phyloP scores from a whole-genome alignment of 2,797 vertebrate species.

The Cephalopachus bancanus region DNA sequence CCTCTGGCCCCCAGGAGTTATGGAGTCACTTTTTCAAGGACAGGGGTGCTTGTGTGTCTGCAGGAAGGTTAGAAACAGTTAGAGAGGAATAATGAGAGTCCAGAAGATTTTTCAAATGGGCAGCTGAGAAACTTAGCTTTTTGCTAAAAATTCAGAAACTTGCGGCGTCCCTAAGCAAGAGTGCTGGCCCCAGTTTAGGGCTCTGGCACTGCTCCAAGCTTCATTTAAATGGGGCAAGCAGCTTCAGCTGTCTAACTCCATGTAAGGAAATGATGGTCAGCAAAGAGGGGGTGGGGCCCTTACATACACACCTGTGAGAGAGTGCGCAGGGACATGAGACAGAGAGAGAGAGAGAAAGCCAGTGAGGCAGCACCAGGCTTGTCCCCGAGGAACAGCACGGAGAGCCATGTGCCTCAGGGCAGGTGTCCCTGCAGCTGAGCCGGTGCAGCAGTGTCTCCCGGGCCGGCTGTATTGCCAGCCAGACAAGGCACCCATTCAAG shows the following conservation, averaged over 20 bases:
- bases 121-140: background rate
- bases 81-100: background rate
- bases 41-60: too few species aligned
- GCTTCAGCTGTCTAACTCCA: background rate
- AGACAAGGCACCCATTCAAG: conserved; percentile 85
- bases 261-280: background rate
- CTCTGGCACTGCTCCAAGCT: background rate
- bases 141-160: background rate
- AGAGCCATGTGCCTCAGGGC: conserved; percentile 48
- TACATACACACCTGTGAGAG: conserved; percentile 9
- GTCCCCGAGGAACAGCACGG: conserved; percentile 81
- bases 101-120: accelerated
- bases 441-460: conserved; percentile 85
- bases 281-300: conserved; percentile 36
- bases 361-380: conserved; percentile 84
- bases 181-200: background rate
- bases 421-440: conserved; percentile 86
- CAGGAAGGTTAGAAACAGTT: background rate
- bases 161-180: background rate
- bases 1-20: background rate
- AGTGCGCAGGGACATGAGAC: background rate
- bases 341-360: conserved; percentile 32
- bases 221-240: background rate
- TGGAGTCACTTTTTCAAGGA: background rate
- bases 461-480: conserved; percentile 84